Evolutionary conservation across 1,140 invertebrate species (phyloP).

Genomic region (roundworm (Caenorhabditis elegans)): DNA sequence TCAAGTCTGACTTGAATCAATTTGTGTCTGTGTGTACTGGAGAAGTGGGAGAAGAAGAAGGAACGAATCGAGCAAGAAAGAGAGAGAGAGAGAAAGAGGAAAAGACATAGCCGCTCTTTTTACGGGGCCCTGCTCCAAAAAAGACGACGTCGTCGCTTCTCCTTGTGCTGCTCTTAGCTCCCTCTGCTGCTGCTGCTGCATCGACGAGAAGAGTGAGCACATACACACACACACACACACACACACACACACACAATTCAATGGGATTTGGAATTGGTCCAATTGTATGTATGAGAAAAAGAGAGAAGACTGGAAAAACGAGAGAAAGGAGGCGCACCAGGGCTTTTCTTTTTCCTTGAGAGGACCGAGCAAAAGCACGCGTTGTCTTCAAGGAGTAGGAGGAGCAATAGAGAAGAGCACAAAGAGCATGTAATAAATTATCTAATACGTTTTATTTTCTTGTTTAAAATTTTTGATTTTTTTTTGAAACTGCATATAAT

Average conservation of each 20-base stretch:
- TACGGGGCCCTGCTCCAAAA: conserved; percentile 28
- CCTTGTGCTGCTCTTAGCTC: background rate
- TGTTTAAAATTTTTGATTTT: no score
- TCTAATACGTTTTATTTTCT: no score
- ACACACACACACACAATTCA: conserved; percentile 28
- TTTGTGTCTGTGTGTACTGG: conserved; percentile 15
- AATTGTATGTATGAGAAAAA: conserved; percentile 30
- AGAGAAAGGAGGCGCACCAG: background rate
- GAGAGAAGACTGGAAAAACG: conserved; percentile 8
- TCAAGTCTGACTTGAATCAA: conserved; percentile 27
- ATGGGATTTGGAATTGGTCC: conserved; percentile 31
- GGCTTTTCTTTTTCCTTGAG: background rate
- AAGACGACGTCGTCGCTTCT: conserved; percentile 19
- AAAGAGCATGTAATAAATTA: no score
- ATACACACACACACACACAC: no score
- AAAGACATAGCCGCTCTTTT: conserved; percentile 6
- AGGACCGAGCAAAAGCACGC: background rate
- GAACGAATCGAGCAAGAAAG: conserved; percentile 13
- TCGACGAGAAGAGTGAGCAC: background rate
- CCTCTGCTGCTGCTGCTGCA: background rate
- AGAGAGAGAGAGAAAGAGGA: background rate
- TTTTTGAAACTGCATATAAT: no score
- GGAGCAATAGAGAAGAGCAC: background rate
- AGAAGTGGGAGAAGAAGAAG: background rate
- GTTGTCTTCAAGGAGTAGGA: background rate